A percentile compares a stretch with the other conserved stretches of the same genome.
phyloP scores from a whole-genome alignment of 2,797 vertebrate species.

The Sebastes vulpes region DNA sequence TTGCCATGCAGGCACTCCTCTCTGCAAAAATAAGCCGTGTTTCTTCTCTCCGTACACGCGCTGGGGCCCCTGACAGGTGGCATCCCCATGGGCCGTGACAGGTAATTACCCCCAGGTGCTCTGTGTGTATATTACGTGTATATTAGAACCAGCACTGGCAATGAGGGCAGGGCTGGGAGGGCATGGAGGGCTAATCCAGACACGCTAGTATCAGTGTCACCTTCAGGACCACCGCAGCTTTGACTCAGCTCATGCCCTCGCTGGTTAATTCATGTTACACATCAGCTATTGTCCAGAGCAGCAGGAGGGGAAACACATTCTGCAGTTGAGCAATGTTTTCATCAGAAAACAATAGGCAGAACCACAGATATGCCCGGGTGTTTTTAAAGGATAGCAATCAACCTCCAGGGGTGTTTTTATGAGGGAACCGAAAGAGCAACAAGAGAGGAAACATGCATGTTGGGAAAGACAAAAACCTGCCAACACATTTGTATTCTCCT shows the following conservation, averaged over 20 bases:
- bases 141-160: neutral
- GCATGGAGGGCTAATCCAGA: constrained; percentile 39
- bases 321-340: constrained; percentile 61
- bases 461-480: constrained; percentile 10
- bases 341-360: constrained; percentile 66
- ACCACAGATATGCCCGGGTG: constrained; percentile 52
- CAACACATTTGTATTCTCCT: constrained; percentile 2
- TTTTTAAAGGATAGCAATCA: constrained; percentile 41
- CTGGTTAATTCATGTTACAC: constrained; percentile 46
- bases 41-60: neutral
- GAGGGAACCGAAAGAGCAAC: constrained; percentile 28
- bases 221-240: constrained; percentile 39
- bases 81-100: constrained; percentile 27
- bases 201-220: constrained; percentile 45
- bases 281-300: constrained; percentile 49
- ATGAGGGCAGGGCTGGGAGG: constrained; percentile 10
- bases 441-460: constrained; percentile 25
- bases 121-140: constrained; percentile 4
- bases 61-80: constrained; percentile 49
- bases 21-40: constrained; percentile 40
- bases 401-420: constrained; percentile 47
- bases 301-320: constrained; percentile 55
- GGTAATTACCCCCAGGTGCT: constrained; percentile 68
- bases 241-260: constrained; percentile 11
- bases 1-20: neutral